Evolutionary conservation across 2,888 invertebrate genomes (phyloP).

Genomic region (Uloborus plumipes): DNA sequence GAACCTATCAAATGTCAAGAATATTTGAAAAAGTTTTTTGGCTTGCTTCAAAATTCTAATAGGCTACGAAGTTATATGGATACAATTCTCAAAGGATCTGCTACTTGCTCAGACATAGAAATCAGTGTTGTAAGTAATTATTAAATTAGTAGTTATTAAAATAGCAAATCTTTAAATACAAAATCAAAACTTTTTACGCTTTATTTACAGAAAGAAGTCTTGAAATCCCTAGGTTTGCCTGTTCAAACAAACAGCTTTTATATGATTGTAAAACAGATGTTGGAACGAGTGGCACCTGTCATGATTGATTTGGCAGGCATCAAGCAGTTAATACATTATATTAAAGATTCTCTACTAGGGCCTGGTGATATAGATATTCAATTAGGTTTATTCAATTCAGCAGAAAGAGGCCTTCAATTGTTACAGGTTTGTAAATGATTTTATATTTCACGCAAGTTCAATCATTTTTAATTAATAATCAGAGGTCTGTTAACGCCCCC

Average conservation of each 20-base stretch:
- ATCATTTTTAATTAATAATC: too few relatives aligned
- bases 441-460: too few relatives aligned
- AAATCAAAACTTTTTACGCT: not conserved
- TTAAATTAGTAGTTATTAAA: not conserved
- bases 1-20: conserved; percentile 90
- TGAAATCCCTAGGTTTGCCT: conserved; percentile 93
- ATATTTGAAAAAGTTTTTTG: conserved; percentile 72
- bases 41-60: conserved; percentile 74
- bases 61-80: conserved; percentile 73
- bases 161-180: not conserved
- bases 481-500: too few relatives aligned
- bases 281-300: conserved; percentile 94
- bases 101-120: conserved; percentile 64
- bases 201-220: conserved; percentile 76
- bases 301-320: conserved; percentile 91
- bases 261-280: conserved; percentile 93
- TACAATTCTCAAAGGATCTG: conserved; percentile 64
- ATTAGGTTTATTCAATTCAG: conserved; percentile 83
- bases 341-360: conserved; percentile 67
- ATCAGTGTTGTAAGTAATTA: conserved; percentile 65
- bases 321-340: conserved; percentile 65
- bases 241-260: conserved; percentile 96
- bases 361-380: conserved; percentile 70
- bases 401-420: conserved; percentile 89
- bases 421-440: conserved; percentile 77